Evolutionary conservation across 2,113 vertebrate genomes (phyloP), one percentile per base, ranked within the genome.

Genomic region (Tauraco erythrolophus): DNA sequence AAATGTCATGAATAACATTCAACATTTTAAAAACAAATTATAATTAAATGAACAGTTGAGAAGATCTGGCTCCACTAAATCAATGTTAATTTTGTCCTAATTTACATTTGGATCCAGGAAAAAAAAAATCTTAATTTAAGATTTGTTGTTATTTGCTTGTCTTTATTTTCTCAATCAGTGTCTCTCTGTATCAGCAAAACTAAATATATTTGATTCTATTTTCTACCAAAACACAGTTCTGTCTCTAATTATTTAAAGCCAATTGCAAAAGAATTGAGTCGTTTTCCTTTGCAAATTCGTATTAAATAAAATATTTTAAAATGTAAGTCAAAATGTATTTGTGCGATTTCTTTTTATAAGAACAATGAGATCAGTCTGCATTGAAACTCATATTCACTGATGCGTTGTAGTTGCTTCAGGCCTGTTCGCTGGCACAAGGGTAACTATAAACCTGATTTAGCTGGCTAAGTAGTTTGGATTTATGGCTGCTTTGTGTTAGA

Each of bases 401-500:
- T 54, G 65, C 61, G 43, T 33, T 91, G 21, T 68, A 46, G 41
- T 43, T 90, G 28, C n/a, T 91, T 84, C 88, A 92, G 51, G 57
- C 13, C 51, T 91, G 50, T 72, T 76, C 84, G 25, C 68, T 96
- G 84, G 82, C 77, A 65, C 75, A 77, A 78, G 64, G 79, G 37
- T 53, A 89, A 84, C 56, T 61, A 85, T 83, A 88, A 92, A 89
- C 54, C 21, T 25, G 31, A 21, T 57, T 89, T 74, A 94, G 94
- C 66, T 88, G 76, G 60, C 62, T 65, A 35, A 89, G 82, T 79
- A 82, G 56, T 78, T 91, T 72, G 83, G 53, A 95, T 96, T 97
- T 96, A 86, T 84, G 89, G 41, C 58, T 95, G 77, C 16, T 91
- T 94, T 83, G 72, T 96, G 39, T 71, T 90, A 75, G 24, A 82